Evolutionary conservation across 1,140 invertebrate species (phyloP), one percentile per base, ranked within the genome.

Genomic region (Medauroidea extradentata): DNA sequence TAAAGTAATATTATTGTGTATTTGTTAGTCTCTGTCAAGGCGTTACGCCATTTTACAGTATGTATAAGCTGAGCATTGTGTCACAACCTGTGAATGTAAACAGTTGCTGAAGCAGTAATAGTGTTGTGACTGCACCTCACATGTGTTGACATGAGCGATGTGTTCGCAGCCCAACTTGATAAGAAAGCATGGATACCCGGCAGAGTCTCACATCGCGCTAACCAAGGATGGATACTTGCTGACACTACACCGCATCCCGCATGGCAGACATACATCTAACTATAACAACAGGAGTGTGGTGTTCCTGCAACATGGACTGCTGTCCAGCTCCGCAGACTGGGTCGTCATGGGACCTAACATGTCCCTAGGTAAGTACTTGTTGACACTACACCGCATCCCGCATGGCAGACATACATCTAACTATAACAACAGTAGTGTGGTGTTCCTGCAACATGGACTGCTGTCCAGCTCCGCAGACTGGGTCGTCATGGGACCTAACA

Each of bases 141-240:
- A n/a, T n/a, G n/a, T n/a, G n/a, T n/a, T n/a, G n/a, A n/a, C n/a
- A n/a, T n/a, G n/a, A 34, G 29, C 29, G 11, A 11, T 14, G 14
- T 53, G 3, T 55, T 5, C 34, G 8, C 23, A 81, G 79, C 69
- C 67, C 2, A 57, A 76, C 65, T 49, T 81, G 24, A 67, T 73
- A 4, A 61, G 18, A 19, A 78, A 78, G 67, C 69, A 79, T 65
- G 84, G 85, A 46, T 86, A 84, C 62, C 73, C 73, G 25, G 69
- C 75, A 0, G 83, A 85, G 69, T 71, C 65, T 3, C 76, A 83
- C 60, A 29, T 69, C 34, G 72, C 83, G 0, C 60, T 70, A 19
- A 84, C 83, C 1, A 65, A 73, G 25, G 84, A 86, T 67, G 82
- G 81, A 13, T 86, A 85, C 62, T 73, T 84, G 3, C 67, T 86